Base-by-base conservation (phyloP, 2,113 vertebrate species). In the Leucopsar rothschildi region DNA sequence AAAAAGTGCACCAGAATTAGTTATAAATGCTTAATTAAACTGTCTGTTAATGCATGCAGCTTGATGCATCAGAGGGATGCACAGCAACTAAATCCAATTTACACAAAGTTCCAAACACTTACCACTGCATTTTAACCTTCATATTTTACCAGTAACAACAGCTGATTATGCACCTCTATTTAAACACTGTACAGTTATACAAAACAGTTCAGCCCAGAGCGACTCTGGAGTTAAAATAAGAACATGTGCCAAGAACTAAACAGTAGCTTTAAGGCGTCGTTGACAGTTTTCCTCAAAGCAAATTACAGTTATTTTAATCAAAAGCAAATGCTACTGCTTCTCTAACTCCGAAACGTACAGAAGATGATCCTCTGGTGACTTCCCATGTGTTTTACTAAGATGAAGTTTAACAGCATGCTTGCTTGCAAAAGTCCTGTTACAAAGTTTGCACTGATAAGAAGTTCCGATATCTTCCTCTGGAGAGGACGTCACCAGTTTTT, bases 401-500 rank as follows among this genome's bases (percentile, higher is more conserved):
- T 99, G 99, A 83, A 99, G 99, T 97, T 99, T 99, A 86, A 99
- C 99, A 6, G 99, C 99, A 35, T 99, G 99, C 98, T 99, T 99
- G 97, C 99, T 99, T 3, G 99, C 99, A 99, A 99, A 99, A 98
- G 99, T 99, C 98, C 99, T 99, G 95, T 99, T 99, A 97, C 99
- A 99, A 90, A 99, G 99, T 98, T 99, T 99, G 97, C 99, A 99
- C 98, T 99, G 99, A 97, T 99, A 99, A 84, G 98, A 97, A 93
- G 98, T 97, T 76, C 98, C 99, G 2, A 97, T 96, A 69, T 99
- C 99, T 82, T 99, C 98, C 94, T 99, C 99, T 2, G 98, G 99
- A 82, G 99, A 99, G 73, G 99, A 98, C 5, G 98, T 98, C 96
- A 99, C 98, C 96, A 99, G 94, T 97, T 99, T 99, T 97, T 99